Conservation (phyloP, 2,113 vertebrate species). For the Caranx melampygus region DNA sequence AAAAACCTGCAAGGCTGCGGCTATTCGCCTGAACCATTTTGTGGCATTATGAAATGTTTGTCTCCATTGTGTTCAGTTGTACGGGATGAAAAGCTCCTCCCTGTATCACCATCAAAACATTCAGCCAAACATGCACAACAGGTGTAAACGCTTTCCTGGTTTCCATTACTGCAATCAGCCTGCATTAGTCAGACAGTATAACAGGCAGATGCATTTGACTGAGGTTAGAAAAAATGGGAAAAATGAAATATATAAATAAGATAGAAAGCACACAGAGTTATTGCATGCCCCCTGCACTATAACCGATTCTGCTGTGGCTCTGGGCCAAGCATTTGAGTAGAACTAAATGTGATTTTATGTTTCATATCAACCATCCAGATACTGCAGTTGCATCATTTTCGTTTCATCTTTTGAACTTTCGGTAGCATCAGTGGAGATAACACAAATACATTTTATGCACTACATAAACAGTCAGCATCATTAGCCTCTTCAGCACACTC, state of each 20-base stretch:
- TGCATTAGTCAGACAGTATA: slow-evolving; percentile 24
- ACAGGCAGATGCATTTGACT: slow-evolving; percentile 1
- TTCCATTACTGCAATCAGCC: slow-evolving; percentile 45
- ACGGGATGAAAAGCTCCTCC: slow-evolving; percentile 55
- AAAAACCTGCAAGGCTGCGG: slow-evolving; percentile 45
- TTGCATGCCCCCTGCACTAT: not conserved
- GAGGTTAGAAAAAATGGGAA: slow-evolving; percentile 12
- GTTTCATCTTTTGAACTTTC: slow-evolving; percentile 24
- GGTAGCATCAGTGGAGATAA: not conserved
- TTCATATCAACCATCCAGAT: not conserved
- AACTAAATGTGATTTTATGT: slow-evolving; percentile 16
- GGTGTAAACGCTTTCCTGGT: slow-evolving; percentile 37
- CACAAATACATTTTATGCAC: slow-evolving; percentile 2
- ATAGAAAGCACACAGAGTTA: not conserved
- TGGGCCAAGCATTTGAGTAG: not conserved
- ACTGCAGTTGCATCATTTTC: slow-evolving; percentile 14
- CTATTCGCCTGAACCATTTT: slow-evolving; percentile 42
- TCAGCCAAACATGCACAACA: slow-evolving; percentile 53
- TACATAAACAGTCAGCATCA: slow-evolving; percentile 13
- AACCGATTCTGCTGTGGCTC: slow-evolving; percentile 4
- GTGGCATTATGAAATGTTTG: slow-evolving; percentile 63
- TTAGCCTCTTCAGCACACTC: slow-evolving; percentile 2
- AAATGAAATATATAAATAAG: slow-evolving; percentile 10
- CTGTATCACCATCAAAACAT: slow-evolving; percentile 51
- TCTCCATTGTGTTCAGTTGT: slow-evolving; percentile 42